Base-by-base conservation (phyloP, 2,888 invertebrate species). In the Cryptophagus acutangulus region DNA sequence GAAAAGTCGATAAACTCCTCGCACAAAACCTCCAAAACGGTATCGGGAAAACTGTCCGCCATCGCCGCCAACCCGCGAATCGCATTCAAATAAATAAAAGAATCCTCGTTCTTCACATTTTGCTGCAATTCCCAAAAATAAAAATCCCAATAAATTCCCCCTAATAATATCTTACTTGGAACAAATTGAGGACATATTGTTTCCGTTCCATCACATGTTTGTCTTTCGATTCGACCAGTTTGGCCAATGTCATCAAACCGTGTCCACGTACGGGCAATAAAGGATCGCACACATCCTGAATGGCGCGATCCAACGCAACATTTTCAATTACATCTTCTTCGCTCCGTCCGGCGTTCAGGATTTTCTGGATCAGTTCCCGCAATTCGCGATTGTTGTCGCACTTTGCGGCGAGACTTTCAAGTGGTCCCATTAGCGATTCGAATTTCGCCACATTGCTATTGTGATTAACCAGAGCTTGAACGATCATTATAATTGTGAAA, bases 211-310 rank as follows among this genome's bases (percentile, higher is more conserved):
- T 60, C 6, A 82, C 75, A 55, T 80, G 78, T 16, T 70, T 53
- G 68, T 90, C 82, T 48, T 73, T 75, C 12, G 67, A 67, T 57
- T 82, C 76, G 35, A 91, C 73, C n/a, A 91, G 71, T 69, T 81
- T 83, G 10, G 79, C 78, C 10, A 92, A 66, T 34, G 76, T 71
- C 52, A 89, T 78, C 24, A 91, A 70, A 4, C 84, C 91, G 69
- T 91, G 90, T 8, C 85, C 90, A 62, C 83, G 75, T 0, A 85
- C 79, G n/a, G 90, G 90, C 33, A 91, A 65, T 40, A 86, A 62
- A 16, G 79, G 74, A 70, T 87, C 84, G 57, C 77, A 77, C 13
- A 83, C 71, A 64, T 87, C 81, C 36, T 74, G 66, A 38, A 88
- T 61, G 1, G 85, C 86, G 54, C 75, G 73, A 42, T 78, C 75